Conservation (phyloP, 2,113 vertebrate genomes). For the Erythrocercus mccallii region DNA sequence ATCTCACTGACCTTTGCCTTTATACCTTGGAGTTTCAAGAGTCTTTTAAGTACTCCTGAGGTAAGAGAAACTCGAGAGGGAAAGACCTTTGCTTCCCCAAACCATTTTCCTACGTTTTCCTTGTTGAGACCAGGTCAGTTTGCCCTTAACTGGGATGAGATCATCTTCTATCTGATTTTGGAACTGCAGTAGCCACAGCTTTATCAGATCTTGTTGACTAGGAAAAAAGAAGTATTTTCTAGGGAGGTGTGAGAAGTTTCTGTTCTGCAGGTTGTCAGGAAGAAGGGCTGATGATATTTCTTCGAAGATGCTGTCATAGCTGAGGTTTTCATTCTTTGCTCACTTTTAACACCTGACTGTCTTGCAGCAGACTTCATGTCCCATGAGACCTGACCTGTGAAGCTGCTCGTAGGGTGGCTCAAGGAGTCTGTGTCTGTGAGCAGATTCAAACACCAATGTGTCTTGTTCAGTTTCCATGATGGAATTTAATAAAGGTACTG, state of each 20-base stretch:
- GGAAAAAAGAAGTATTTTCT: not conserved
- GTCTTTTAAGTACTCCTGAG: slow-evolving; percentile 59
- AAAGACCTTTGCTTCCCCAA: slow-evolving; percentile 4
- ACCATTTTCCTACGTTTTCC: not conserved
- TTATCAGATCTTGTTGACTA: not conserved
- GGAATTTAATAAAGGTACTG: not conserved
- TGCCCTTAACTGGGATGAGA: not conserved
- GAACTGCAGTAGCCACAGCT: not conserved
- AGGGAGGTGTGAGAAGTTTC: not conserved
- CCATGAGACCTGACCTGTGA: not conserved
- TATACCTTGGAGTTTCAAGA: slow-evolving; percentile 62
- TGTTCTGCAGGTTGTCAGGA: not conserved
- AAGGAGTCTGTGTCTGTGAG: not conserved
- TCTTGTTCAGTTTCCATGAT: not conserved
- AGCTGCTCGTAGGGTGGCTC: not conserved
- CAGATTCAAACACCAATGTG: not conserved
- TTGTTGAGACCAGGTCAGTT: slow-evolving; percentile 1
- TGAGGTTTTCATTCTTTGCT: not conserved
- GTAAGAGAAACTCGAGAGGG: slow-evolving; percentile 55
- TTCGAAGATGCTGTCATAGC: not conserved
- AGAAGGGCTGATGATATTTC: not conserved
- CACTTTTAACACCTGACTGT: not conserved
- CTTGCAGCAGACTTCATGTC: not conserved
- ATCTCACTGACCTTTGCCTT: slow-evolving; percentile 62
- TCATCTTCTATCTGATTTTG: not conserved